Evolutionary conservation across 2,888 invertebrate species (phyloP).

Genomic region (Lepidochrysops patricia): DNA sequence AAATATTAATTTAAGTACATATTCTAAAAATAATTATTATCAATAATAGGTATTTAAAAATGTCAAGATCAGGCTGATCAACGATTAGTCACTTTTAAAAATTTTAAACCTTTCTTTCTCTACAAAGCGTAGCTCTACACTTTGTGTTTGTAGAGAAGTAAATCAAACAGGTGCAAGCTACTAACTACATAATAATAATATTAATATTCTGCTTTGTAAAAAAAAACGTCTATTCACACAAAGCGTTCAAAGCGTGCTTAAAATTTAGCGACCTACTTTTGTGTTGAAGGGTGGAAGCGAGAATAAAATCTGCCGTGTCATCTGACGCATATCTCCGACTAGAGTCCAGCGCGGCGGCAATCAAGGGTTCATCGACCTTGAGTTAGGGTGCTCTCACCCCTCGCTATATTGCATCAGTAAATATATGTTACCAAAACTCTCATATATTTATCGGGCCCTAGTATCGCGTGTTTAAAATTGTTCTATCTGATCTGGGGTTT

Average conservation of each 20-base stretch:
- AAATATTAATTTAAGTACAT: too few relatives aligned
- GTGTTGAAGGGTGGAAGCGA: constrained; percentile 17
- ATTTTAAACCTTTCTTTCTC: too few relatives aligned
- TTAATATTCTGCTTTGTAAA: neutral
- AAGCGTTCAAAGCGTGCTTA: neutral
- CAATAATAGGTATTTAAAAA: too few relatives aligned
- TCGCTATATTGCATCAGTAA: constrained; percentile 26
- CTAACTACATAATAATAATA: neutral
- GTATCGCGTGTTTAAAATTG: neutral
- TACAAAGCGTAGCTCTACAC: too few relatives aligned
- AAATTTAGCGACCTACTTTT: constrained; percentile 19
- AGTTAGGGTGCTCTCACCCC: constrained; percentile 29
- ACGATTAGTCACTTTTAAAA: too few relatives aligned
- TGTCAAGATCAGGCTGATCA: too few relatives aligned
- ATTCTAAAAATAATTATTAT: neutral
- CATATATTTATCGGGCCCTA: constrained; percentile 17
- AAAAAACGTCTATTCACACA: neutral
- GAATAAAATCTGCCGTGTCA: constrained; percentile 22
- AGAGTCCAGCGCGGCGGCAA: constrained; percentile 19
- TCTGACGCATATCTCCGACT: constrained; percentile 14
- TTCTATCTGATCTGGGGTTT: neutral
- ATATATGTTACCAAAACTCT: constrained; percentile 24
- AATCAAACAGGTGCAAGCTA: too few relatives aligned
- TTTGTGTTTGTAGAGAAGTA: neutral
- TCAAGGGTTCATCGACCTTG: constrained; percentile 27